Conservation (phyloP, 2,797 vertebrate genomes). For the Coregonus ussuriensis region DNA sequence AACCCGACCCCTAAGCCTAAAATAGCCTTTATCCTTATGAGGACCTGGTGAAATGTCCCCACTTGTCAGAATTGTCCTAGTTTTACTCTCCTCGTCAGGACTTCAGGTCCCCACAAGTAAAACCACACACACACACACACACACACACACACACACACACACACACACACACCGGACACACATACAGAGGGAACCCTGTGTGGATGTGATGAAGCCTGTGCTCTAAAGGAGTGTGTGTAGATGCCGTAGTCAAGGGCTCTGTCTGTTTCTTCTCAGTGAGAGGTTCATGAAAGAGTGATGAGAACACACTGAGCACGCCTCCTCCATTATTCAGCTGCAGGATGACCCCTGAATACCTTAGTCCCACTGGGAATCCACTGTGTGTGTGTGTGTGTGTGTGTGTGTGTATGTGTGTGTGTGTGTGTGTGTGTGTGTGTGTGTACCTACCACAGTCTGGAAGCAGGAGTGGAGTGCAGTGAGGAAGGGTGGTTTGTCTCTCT, state of each 20-base stretch:
- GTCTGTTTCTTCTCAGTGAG: not conserved
- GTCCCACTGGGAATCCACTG: too few relatives aligned
- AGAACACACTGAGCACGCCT: slow-evolving; percentile 8
- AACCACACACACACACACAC: too few relatives aligned
- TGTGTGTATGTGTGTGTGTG: too few relatives aligned
- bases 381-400: slow-evolving; percentile 6
- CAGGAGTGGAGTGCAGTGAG: slow-evolving; percentile 96
- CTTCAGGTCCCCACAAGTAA: too few relatives aligned
- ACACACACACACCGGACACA: not conserved
- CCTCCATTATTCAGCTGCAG: slow-evolving; percentile 27
- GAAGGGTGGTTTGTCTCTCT: slow-evolving; percentile 91
- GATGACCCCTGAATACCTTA: not conserved
- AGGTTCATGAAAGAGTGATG: slow-evolving; percentile 18
- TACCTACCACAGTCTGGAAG: slow-evolving; percentile 92
- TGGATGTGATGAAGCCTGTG: not conserved
- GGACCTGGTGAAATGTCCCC: too few relatives aligned
- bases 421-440: too few relatives aligned
- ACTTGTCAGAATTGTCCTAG: too few relatives aligned
- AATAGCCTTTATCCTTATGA: too few relatives aligned
- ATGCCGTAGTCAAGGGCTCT: not conserved
- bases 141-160: too few relatives aligned
- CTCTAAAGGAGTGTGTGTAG: not conserved
- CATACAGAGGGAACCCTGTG: not conserved
- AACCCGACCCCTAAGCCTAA: too few relatives aligned
- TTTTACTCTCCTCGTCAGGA: too few relatives aligned